Evolutionary conservation across 2,888 invertebrate species (phyloP).

Genomic region (Drosophila subsilvestris): DNA sequence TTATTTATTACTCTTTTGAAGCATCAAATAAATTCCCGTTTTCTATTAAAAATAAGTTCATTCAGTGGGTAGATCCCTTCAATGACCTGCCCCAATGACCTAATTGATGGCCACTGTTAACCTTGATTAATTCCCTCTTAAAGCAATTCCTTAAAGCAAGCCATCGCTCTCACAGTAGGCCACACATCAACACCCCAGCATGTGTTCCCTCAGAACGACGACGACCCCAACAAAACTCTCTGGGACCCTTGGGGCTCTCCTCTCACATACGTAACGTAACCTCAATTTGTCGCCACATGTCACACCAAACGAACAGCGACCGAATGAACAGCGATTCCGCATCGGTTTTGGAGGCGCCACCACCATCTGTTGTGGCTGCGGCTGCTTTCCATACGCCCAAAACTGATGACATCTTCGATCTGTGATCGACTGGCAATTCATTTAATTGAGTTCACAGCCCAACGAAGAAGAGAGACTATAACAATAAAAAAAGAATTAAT

Average conservation of each 20-base stretch:
- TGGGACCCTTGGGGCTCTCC: constrained; percentile 1
- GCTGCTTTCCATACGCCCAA: constrained; percentile 29
- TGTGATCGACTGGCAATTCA: constrained; percentile 68
- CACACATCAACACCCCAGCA: constrained; percentile 39
- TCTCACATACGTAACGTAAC: constrained; percentile 50
- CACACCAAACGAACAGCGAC: constrained; percentile 55
- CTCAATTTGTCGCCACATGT: constrained; percentile 76
- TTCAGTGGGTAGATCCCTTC: not conserved
- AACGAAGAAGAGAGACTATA: constrained; percentile 58
- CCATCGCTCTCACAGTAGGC: constrained; percentile 11
- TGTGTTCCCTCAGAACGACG: constrained; percentile 13
- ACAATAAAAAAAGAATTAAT: constrained; percentile 74
- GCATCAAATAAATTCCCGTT: not conserved
- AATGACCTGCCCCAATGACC: constrained; percentile 29
- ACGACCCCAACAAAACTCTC: constrained; percentile 1
- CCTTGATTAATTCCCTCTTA: constrained; percentile 23
- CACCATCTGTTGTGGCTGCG: constrained; percentile 53
- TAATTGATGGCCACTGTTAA: not conserved
- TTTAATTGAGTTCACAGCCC: constrained; percentile 79
- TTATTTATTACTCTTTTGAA: not conserved
- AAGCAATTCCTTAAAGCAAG: not conserved
- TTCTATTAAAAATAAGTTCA: not conserved
- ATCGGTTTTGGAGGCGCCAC: constrained; percentile 63
- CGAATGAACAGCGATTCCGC: constrained; percentile 18
- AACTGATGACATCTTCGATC: constrained; percentile 65